Conservation (phyloP, 1,140 invertebrate species). For the Macrosteles quadrilineatus region DNA sequence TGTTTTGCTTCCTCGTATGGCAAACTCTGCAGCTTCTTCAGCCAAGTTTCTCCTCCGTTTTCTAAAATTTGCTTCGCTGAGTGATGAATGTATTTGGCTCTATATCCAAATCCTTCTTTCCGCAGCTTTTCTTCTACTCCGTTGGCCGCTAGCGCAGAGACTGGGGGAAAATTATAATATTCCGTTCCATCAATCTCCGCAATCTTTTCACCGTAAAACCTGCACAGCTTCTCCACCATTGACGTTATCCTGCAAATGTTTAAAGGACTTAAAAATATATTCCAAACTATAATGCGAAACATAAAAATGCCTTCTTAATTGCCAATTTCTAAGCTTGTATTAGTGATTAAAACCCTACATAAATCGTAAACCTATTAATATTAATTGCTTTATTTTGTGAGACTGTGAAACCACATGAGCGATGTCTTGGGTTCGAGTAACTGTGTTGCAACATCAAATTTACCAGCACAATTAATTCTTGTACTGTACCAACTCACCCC, state of each 20-base stretch:
- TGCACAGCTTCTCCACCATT: slow-evolving; percentile 91
- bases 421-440: too few species aligned
- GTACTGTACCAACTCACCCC: too few species aligned
- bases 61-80: slow-evolving; percentile 67
- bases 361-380: too few species aligned
- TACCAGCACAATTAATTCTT: too few species aligned
- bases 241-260: slow-evolving; percentile 68
- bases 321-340: slow-evolving; percentile 17
- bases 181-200: slow-evolving; percentile 61
- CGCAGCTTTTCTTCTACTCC: slow-evolving; percentile 71
- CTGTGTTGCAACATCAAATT: too few species aligned
- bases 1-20: slow-evolving; percentile 72
- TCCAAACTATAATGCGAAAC: slow-evolving; percentile 24
- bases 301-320: background rate
- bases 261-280: slow-evolving; percentile 32
- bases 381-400: too few species aligned
- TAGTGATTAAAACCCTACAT: background rate
- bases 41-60: slow-evolving; percentile 70
- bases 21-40: slow-evolving; percentile 64
- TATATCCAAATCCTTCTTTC: slow-evolving; percentile 87
- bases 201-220: slow-evolving; percentile 77
- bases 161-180: slow-evolving; percentile 81
- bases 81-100: slow-evolving; percentile 82
- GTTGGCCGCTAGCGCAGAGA: slow-evolving; percentile 61
- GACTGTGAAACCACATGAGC: too few species aligned